Percentiles rank a stretch among this genome's conserved stretches.
Evolutionary conservation across 2,888 invertebrate genomes (phyloP).

Genomic region (Drosophila engyochracea): DNA sequence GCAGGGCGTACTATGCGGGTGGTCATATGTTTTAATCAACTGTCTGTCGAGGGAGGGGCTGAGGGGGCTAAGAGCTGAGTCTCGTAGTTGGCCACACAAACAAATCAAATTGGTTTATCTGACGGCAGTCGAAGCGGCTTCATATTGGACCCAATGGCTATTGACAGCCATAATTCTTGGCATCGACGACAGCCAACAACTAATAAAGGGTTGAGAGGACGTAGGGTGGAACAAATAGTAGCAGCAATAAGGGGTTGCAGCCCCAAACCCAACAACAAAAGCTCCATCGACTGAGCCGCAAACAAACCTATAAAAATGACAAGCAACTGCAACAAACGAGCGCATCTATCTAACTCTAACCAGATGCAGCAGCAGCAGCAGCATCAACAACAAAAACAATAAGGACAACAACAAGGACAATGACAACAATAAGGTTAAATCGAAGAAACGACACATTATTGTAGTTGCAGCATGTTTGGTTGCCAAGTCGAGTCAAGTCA

Average conservation of each 20-base stretch:
- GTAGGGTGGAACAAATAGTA: constrained; percentile 20
- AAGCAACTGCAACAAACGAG: constrained; percentile 80
- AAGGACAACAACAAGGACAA: constrained; percentile 21
- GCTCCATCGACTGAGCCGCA: constrained; percentile 59
- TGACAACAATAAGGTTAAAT: constrained; percentile 36
- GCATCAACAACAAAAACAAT: constrained; percentile 9
- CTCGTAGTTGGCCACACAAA: constrained; percentile 36
- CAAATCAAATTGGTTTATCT: constrained; percentile 70
- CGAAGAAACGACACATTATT: constrained; percentile 62
- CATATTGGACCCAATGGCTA: constrained; percentile 47
- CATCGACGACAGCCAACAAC: constrained; percentile 62
- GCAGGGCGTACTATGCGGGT: constrained; percentile 8
- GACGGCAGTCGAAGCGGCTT: constrained; percentile 25
- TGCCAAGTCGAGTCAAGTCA: constrained; percentile 57
- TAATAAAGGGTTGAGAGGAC: constrained; percentile 42
- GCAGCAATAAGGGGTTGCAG: constrained; percentile 48
- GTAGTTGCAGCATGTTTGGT: constrained; percentile 24
- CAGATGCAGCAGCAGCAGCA: constrained; percentile 42
- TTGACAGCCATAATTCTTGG: constrained; percentile 72
- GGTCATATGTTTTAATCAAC: constrained; percentile 61
- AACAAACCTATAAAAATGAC: constrained; percentile 81
- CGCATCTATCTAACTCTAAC: constrained; percentile 71
- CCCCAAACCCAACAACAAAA: neutral
- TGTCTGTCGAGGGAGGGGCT: neutral
- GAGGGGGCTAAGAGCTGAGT: neutral